Percentiles rank a stretch among this genome's conserved stretches.
phyloP scores from a whole-genome alignment of 2,113 vertebrate genomes.

The Pelobates fuscus region DNA sequence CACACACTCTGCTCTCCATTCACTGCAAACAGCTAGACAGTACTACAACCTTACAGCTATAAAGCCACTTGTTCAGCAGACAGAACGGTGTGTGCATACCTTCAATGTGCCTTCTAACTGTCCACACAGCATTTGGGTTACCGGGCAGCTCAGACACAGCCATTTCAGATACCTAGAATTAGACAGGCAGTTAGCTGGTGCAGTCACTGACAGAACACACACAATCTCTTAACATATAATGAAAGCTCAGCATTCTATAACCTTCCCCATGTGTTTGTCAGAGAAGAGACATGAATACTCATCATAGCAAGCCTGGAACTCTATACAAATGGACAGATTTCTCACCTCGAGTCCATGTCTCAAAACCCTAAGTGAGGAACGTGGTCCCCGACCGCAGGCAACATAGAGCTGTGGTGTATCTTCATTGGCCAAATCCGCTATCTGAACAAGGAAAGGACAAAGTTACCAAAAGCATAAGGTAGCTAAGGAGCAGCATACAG shows the following conservation, averaged over 20 bases:
- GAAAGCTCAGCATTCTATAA: conserved; percentile 60
- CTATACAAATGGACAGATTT: not conserved
- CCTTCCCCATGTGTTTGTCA: conserved; percentile 66
- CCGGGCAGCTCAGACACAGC: conserved; percentile 96
- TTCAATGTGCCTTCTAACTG: conserved; percentile 94
- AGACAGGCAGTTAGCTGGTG: conserved; percentile 53
- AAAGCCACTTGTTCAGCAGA: too few species aligned
- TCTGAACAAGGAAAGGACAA: conserved; percentile 64
- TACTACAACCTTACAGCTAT: too few species aligned
- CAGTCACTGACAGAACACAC: not conserved
- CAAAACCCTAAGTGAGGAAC: conserved; percentile 90
- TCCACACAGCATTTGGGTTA: conserved; percentile 99
- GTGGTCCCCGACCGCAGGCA: conserved; percentile 89
- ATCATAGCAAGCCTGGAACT: conserved; percentile 53
- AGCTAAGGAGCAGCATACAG: not conserved
- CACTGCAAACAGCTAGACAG: too few species aligned
- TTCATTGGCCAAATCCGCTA: conserved; percentile 96
- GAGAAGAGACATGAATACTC: conserved; percentile 76
- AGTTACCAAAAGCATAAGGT: not conserved
- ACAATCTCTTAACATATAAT: not conserved
- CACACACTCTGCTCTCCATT: too few species aligned
- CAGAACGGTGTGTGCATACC: conserved; percentile 79
- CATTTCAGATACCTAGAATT: conserved; percentile 93
- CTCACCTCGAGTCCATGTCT: conserved; percentile 94
- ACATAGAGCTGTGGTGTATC: conserved; percentile 96